These are phyloP conservation scores for Yasuhikotakia modesta DNA, from an alignment of 2,797 vertebrate genomes.

Conservation along the genomic window DNA sequence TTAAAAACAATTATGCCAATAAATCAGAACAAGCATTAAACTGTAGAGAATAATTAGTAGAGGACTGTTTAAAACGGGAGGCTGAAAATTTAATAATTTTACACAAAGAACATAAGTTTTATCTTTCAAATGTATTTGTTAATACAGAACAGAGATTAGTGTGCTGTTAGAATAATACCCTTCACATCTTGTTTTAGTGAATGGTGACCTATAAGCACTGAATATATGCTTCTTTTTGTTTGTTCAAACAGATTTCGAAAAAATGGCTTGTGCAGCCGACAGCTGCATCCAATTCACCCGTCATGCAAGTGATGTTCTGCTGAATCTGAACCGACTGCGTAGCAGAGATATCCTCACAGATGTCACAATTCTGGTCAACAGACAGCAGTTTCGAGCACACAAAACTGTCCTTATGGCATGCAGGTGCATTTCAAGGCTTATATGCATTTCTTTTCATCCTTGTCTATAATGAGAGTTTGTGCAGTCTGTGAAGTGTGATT, in stretches of 20 bases:
- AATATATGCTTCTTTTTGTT: slow-evolving; percentile 2
- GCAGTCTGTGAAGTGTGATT: not conserved
- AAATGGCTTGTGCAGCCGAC: slow-evolving; percentile 95
- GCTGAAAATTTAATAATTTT: too few species aligned
- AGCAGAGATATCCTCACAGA: slow-evolving; percentile 95
- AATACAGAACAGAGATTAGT: not conserved
- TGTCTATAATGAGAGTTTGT: not conserved
- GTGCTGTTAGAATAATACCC: slow-evolving; percentile 13
- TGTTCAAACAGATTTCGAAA: slow-evolving; percentile 72
- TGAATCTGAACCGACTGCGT: slow-evolving; percentile 95
- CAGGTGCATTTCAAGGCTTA: slow-evolving; percentile 80
- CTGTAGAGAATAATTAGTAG: too few species aligned
- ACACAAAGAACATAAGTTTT: not conserved
- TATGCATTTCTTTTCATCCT: not conserved
- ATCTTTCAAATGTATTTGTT: not conserved
- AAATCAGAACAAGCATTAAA: too few species aligned
- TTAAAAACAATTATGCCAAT: too few species aligned
- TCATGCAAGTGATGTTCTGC: slow-evolving; percentile 96
- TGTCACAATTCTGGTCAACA: slow-evolving; percentile 95
- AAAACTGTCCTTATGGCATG: slow-evolving; percentile 99
- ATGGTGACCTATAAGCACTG: not conserved
- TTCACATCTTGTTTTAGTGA: slow-evolving; percentile 20
- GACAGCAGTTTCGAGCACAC: slow-evolving; percentile 96
- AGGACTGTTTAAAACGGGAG: too few species aligned
- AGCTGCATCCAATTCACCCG: slow-evolving; percentile 99